These are phyloP conservation scores for Calephelis perditalis DNA, from an alignment of 2,888 invertebrate genomes.

Conservation along the genomic window DNA sequence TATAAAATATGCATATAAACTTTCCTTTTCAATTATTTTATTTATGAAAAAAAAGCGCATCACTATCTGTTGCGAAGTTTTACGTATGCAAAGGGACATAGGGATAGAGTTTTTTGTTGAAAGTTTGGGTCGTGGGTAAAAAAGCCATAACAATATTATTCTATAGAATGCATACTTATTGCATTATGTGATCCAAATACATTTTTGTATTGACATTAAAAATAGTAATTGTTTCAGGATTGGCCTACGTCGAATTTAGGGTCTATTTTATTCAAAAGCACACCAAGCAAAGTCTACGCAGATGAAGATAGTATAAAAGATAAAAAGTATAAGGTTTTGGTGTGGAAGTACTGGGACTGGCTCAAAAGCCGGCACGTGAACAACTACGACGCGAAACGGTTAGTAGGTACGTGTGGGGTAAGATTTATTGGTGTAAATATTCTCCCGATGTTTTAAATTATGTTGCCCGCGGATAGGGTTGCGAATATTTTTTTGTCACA, in stretches of 20 bases:
- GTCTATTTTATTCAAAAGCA: conserved; percentile 43
- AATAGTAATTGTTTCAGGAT: conserved; percentile 36
- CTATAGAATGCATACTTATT: not conserved
- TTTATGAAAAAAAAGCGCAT: too few relatives aligned
- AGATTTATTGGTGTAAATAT: not conserved
- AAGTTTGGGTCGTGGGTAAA: too few relatives aligned
- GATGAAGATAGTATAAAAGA: conserved; percentile 25
- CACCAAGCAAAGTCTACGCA: conserved; percentile 21
- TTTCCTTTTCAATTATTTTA: too few relatives aligned
- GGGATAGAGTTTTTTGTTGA: too few relatives aligned
- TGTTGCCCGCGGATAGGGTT: too few relatives aligned
- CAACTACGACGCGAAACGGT: conserved; percentile 58
- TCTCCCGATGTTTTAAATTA: too few relatives aligned
- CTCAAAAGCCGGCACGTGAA: conserved; percentile 76
- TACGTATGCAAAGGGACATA: too few relatives aligned
- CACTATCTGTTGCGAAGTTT: too few relatives aligned
- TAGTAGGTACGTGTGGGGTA: conserved; percentile 23
- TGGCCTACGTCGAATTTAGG: conserved; percentile 51
- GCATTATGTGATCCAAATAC: too few relatives aligned
- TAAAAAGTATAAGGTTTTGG: conserved; percentile 66
- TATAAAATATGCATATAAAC: too few relatives aligned
- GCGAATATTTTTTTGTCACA: too few relatives aligned
- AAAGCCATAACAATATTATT: conserved; percentile 7
- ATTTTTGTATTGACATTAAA: not conserved
- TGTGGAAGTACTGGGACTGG: conserved; percentile 79